Evolutionary conservation across 1,140 invertebrate species (phyloP), one percentile per base, ranked within the genome.

Genomic region (Sitobion miscanthi): DNA sequence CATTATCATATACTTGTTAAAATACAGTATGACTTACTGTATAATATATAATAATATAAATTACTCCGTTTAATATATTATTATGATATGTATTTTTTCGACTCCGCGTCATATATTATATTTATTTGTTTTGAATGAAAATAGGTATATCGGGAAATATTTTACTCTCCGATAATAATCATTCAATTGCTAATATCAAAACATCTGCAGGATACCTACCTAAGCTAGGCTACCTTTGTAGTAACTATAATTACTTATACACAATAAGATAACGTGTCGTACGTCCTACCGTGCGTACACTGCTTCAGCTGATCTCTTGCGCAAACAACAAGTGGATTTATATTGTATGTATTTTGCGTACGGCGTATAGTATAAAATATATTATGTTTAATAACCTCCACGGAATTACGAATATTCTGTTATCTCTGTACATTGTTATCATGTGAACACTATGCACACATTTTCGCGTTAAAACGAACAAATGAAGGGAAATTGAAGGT

Each of bases 401-500:
- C 3, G 62, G 62, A 77, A 77, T 77, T 77, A 77, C 62, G 30
- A 77, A 77, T 77, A n/a, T 77, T 77, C 62, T n/a, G 62, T 77
- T n/a, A 77, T 77, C 30, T 77, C 62, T n/a, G 5, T 77, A 77
- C 17, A 77, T n/a, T 38, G 17, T 83, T 83, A 83, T 83, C 35
- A 47, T 47, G 88, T 23, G 35, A 89, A 89, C 52, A 38, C 30
- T 77, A 35, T 52, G 45, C 20, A 6, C 30, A 7, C 35, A 25
- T 38, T 38, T 57, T 57, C 9, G 35, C 23, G 20, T 89, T 89
- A n/a, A 38, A 57, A n/a, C 25, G 4, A 57, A 57, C 38, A 42
- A 89, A n/a, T 87, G 9, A 87, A 89, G 23, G 17, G n/a, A 62
- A 90, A 90, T 90, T 57, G 88, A 90, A 90, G 89, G 89, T 90